Evolutionary conservation across 2,113 vertebrate genomes (phyloP).

Genomic region (Mirza zaza): DNA sequence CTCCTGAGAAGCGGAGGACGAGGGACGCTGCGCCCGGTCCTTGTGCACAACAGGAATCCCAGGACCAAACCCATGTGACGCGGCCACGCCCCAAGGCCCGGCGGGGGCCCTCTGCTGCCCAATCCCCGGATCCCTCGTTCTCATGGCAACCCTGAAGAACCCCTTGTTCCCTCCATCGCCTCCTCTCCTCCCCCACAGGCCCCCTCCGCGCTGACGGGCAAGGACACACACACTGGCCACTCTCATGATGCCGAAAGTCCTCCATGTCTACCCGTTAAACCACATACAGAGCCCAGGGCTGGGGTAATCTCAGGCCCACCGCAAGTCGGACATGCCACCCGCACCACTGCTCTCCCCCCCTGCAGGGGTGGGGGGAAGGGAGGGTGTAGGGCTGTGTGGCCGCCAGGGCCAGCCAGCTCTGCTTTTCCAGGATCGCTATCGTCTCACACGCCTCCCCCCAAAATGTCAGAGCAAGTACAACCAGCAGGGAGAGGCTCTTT

Average conservation of each 20-base stretch:
- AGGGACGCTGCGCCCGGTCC: background rate
- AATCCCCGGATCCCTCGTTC: constrained; percentile 41
- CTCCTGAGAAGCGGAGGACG: background rate
- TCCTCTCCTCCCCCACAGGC: background rate
- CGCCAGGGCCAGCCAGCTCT: background rate
- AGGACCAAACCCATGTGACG: background rate
- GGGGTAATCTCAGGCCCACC: background rate
- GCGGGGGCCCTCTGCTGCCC: background rate
- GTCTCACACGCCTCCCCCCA: background rate
- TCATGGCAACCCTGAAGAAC: constrained; percentile 9
- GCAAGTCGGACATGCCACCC: fast-evolving
- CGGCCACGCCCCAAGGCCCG: background rate
- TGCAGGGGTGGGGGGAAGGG: too few species aligned
- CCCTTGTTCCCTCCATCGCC: background rate
- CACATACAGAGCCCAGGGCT: background rate
- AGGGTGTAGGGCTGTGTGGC: background rate
- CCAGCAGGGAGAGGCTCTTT: background rate
- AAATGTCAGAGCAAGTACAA: background rate
- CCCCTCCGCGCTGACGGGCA: background rate
- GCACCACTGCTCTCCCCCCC: background rate
- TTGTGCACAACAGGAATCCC: background rate
- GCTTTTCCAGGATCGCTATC: background rate
- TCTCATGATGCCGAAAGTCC: background rate
- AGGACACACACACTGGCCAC: background rate
- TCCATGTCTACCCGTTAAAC: background rate